Conservation (phyloP, 2,797 vertebrate genomes). For the Pygocentrus nattereri region DNA sequence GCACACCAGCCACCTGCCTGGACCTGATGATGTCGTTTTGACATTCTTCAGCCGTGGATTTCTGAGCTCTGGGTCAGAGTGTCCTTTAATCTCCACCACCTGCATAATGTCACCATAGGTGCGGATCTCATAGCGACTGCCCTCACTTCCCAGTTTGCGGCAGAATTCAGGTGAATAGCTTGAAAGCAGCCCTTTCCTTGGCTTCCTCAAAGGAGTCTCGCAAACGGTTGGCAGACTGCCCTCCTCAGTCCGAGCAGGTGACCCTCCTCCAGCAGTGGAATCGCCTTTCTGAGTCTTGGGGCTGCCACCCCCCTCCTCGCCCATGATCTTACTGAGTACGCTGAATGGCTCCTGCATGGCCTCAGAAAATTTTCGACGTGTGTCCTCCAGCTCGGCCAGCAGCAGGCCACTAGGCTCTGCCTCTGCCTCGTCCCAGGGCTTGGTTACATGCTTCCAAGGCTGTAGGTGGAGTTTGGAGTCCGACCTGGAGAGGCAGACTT, state of each 20-base stretch:
- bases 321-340: slow-evolving; percentile 87
- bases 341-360: slow-evolving; percentile 87
- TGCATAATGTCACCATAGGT: slow-evolving; percentile 80
- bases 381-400: slow-evolving; percentile 85
- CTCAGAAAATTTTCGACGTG: slow-evolving; percentile 82
- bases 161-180: slow-evolving; percentile 49
- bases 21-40: slow-evolving; percentile 56
- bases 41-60: not conserved
- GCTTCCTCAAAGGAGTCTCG: slow-evolving; percentile 62
- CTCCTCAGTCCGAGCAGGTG: slow-evolving; percentile 49
- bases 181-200: slow-evolving; percentile 59
- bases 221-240: slow-evolving; percentile 39
- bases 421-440: slow-evolving; percentile 61
- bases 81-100: slow-evolving; percentile 75
- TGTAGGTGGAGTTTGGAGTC: slow-evolving; percentile 83
- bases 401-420: slow-evolving; percentile 68
- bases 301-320: slow-evolving; percentile 76
- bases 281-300: slow-evolving; percentile 71
- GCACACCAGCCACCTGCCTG: slow-evolving; percentile 76
- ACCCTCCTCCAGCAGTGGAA: slow-evolving; percentile 32
- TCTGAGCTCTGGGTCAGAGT: slow-evolving; percentile 13
- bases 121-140: slow-evolving; percentile 77
- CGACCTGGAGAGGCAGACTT: slow-evolving; percentile 80
- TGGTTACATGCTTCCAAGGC: slow-evolving; percentile 78
- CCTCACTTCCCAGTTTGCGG: slow-evolving; percentile 47